Conservation (phyloP, 2,888 invertebrate genomes). For the Agrilus biguttatus region DNA sequence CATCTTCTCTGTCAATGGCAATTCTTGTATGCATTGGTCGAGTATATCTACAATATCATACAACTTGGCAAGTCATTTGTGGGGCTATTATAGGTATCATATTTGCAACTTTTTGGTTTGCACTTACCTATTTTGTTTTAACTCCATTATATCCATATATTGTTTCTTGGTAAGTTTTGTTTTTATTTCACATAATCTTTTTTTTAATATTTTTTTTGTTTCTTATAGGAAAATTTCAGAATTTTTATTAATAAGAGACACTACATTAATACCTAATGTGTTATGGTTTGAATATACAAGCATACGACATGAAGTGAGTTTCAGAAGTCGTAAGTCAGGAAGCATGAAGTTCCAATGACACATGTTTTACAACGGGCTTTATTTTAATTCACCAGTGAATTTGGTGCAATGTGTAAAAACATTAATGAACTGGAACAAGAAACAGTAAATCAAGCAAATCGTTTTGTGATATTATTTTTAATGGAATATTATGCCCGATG, state of each 20-base stretch:
- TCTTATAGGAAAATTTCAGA: slow-evolving; percentile 65
- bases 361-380: slow-evolving; percentile 35
- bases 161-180: slow-evolving; percentile 61
- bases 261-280: slow-evolving; percentile 81
- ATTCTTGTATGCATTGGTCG: slow-evolving; percentile 52
- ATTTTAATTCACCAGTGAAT: slow-evolving; percentile 19
- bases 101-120: slow-evolving; percentile 71
- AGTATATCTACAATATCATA: slow-evolving; percentile 79
- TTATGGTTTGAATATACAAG: slow-evolving; percentile 89
- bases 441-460: slow-evolving; percentile 25
- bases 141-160: slow-evolving; percentile 76
- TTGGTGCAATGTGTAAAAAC: slow-evolving; percentile 21
- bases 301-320: slow-evolving; percentile 67
- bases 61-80: slow-evolving; percentile 64
- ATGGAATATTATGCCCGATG: too few relatives aligned
- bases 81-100: slow-evolving; percentile 61
- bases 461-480: too few relatives aligned
- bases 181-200: not conserved
- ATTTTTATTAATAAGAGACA: slow-evolving; percentile 72
- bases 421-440: slow-evolving; percentile 28
- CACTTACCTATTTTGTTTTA: slow-evolving; percentile 60
- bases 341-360: slow-evolving; percentile 75
- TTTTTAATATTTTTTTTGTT: not conserved
- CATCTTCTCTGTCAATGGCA: slow-evolving; percentile 43
- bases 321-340: slow-evolving; percentile 64